Evolutionary conservation across 64 coral and sea anemone genomes (phyloP), one percentile per base, ranked within the genome.

Genomic region (Porites australiensis): DNA sequence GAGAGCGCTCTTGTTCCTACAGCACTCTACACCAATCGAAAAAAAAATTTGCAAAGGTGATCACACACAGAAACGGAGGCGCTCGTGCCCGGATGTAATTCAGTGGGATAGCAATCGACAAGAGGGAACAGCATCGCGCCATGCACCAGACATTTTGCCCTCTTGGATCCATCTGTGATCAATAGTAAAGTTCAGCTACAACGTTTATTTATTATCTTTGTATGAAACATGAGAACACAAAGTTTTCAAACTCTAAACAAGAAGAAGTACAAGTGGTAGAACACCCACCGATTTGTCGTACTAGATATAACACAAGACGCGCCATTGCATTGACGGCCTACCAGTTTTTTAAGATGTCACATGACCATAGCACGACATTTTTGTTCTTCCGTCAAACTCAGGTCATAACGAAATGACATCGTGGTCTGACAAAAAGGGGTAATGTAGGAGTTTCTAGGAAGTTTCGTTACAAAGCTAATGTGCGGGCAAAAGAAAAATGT

Each of bases 371-470:
- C 50, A 62, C 19, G 58, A 80, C 77, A n/a, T 71, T 44, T 86
- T 47, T 86, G 62, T 71, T 86, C 61, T 86, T 70, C 22, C 48
- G 14, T 86, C 43, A 68, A 48, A 49, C 43, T 16, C 19, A 58
- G 82, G 8, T 66, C 61, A 21, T 44, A 86, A 71, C 7, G 62
- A 11, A 86, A 86, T 71, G 82, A 47, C 82, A 86, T 86, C 6
- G 21, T 18, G 19, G 67, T 44, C 14, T 21, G 62, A 86, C 19
- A 50, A 53, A 86, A 68, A 6, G 82, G 61, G 3, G 37, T 86
- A 86, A 86, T 67, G 14, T 19, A 50, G 13, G 82, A 86, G 44
- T 86, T 86, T 71, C 82, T 86, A 49, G 79, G 89, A 18, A 91
- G 19, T 72, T 82, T 82, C 6, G 79, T 82, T 58, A 82, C n/a